Evolutionary conservation across 2,113 vertebrate genomes (phyloP), one percentile per base, ranked within the genome.

Genomic region (Malurus melanocephalus): DNA sequence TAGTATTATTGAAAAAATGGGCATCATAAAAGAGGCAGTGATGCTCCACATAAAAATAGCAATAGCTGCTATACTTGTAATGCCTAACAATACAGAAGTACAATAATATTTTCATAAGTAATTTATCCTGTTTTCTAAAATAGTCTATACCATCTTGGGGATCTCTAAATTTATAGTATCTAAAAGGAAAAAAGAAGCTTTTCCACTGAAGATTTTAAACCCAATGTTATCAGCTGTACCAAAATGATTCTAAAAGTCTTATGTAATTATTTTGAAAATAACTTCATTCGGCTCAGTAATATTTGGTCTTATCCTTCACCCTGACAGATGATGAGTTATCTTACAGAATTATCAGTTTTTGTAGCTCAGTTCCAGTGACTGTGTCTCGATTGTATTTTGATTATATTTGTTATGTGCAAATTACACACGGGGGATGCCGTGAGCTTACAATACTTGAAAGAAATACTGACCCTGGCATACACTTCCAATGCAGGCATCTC

Each of bases 1-100:
- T 83, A 74, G 59, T 64, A 62, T 68, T 88, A 81, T 57, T 93
- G 55, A 72, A 87, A 93, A 93, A 94, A 93, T 45, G 30, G 71
- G 24, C 30, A 77, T 48, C 52, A 48, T 88, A 86, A 86, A 88
- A 83, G 13, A 80, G 32, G 56, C 62, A 80, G 30, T 46, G 40
- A 62, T 91, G 77, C 32, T 80, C 26, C 17, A 66, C 21, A 73
- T 74, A 69, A 85, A 92, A 92, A 43, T 45, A 80, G 46, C 28
- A 80, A 85, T 69, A 89, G 35, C 38, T 85, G 9, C 69, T 87
- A 56, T 43, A 62, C 28, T 83, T 73, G 15, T 40, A 80, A 72
- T 51, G 64, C 33, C 65, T 78, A 78, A 51, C 16, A 77, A 60
- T 75, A 42, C 62, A 35, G 42, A 81, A 60, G 23, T 61, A 69